Evolutionary conservation across 2,113 vertebrate species (phyloP), one percentile per base, ranked within the genome.

Genomic region (Bagarius yarrelli): DNA sequence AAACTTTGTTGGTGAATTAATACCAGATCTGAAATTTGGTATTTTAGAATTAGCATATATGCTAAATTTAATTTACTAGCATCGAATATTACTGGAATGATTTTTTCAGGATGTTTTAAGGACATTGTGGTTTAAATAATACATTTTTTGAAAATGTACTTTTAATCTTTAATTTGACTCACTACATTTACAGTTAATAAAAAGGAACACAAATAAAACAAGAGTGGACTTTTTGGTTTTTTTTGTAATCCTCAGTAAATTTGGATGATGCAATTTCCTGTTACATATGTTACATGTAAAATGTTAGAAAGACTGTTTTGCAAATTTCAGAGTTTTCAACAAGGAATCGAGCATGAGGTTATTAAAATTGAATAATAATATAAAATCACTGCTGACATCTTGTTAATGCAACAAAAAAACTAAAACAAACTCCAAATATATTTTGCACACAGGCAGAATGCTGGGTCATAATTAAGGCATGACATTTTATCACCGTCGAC

Each of bases 401-500:
- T 75, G 25, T 79, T 81, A 79, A 57, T 19, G 18, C 5, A 11
- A 18, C 1, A 64, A 64, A 1, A 15, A 34, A 16, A n/a, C 18
- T 21, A 3, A 18, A 47, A 75, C 44, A 76, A 81, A 73, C 9
- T 11, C 15, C 73, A 78, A n/a, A 12, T 67, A 40, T 76, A 27
- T 30, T 50, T 79, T 36, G 47, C 59, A 52, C 81, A 71, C 79
- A 55, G 34, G 59, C 47, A 50, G 60, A 79, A 60, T 44, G 40
- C 66, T 15, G 72, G 53, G 76, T 56, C 70, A 78, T 85, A 87
- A 85, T 88, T 85, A 88, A 83, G 50, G 67, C 50, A 83, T 69
- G 47, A 80, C 80, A 70, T 80, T 80, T 82, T 77, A 78, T 76
- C 71, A 74, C 47, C 76, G 60, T 53, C 30, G 64, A 79, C 80